phyloP scores from a whole-genome alignment of 1,140 invertebrate species.

The Leptestheria dahalacensis region DNA sequence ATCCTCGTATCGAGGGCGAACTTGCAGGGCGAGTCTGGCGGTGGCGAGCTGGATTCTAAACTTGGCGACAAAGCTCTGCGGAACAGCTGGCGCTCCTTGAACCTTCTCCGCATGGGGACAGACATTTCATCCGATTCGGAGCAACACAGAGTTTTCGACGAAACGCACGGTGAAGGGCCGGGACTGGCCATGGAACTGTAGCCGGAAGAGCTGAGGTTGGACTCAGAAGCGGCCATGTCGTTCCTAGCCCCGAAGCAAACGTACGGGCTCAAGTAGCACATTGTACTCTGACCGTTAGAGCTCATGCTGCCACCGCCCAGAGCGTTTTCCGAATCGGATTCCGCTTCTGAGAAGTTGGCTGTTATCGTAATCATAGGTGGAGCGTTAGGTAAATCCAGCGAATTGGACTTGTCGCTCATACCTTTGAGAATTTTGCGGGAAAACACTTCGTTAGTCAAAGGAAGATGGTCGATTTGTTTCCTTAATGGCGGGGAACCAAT shows the following conservation, averaged over 20 bases:
- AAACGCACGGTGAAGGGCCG: slow-evolving; percentile 55
- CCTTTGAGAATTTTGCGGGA: not conserved
- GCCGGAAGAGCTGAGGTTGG: slow-evolving; percentile 62
- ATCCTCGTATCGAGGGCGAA: slow-evolving; percentile 13
- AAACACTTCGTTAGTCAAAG: not conserved
- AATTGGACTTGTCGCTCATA: slow-evolving; percentile 41
- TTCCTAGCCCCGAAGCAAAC: slow-evolving; percentile 38
- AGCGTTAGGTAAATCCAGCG: slow-evolving; percentile 43
- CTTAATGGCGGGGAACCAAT: slow-evolving; percentile 14
- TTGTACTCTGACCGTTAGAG: slow-evolving; percentile 22
- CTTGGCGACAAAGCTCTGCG: slow-evolving; percentile 24
- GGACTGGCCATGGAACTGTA: slow-evolving; percentile 66
- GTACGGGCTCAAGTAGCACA: slow-evolving; percentile 59
- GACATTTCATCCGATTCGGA: slow-evolving; percentile 44
- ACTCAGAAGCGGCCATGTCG: slow-evolving; percentile 56
- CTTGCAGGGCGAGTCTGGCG: slow-evolving; percentile 20
- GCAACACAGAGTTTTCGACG: slow-evolving; percentile 54
- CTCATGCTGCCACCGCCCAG: slow-evolving; percentile 17
- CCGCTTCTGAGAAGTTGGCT: slow-evolving; percentile 49
- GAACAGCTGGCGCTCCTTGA: not conserved
- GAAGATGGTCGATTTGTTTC: not conserved
- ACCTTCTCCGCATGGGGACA: slow-evolving; percentile 31
- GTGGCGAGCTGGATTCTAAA: slow-evolving; percentile 16
- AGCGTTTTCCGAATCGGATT: slow-evolving; percentile 46
- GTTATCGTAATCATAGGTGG: slow-evolving; percentile 58